Percentiles rank a stretch among this genome's conserved stretches.
phyloP scores from a whole-genome alignment of 2,797 vertebrate species.

The Triplophysa bombifrons region DNA sequence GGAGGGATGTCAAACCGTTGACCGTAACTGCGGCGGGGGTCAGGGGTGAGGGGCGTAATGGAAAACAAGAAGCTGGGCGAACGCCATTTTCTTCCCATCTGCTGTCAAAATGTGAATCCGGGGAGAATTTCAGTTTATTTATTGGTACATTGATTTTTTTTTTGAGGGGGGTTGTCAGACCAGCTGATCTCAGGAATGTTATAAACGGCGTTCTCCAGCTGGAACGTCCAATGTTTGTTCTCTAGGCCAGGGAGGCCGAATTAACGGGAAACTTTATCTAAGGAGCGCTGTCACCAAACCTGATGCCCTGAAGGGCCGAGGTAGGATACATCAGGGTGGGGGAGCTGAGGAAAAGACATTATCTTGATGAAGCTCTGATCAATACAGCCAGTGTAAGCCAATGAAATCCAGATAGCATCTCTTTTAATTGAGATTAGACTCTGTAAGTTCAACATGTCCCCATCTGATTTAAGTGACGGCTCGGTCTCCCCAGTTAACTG shows the following conservation, averaged over 20 bases:
- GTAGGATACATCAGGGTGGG: slow-evolving; percentile 21
- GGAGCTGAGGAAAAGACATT: slow-evolving; percentile 64
- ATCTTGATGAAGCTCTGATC: slow-evolving; percentile 76
- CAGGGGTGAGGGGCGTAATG: slow-evolving; percentile 4
- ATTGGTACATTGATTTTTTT: slow-evolving; percentile 16
- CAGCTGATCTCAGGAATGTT: slow-evolving; percentile 8
- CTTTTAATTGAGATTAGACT: slow-evolving; percentile 73
- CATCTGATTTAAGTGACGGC: slow-evolving; percentile 65
- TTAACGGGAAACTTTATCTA: slow-evolving; percentile 45
- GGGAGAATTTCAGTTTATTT: background rate
- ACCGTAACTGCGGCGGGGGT: slow-evolving; percentile 1
- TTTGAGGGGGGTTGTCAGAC: background rate
- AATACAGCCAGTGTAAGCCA: slow-evolving; percentile 65
- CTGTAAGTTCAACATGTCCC: slow-evolving; percentile 64
- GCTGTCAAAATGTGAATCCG: slow-evolving; percentile 13
- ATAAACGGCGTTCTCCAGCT: slow-evolving; percentile 3
- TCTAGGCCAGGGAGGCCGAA: slow-evolving; percentile 27
- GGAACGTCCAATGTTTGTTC: slow-evolving; percentile 9
- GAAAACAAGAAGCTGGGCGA: slow-evolving; percentile 42
- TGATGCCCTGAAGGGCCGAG: slow-evolving; percentile 8
- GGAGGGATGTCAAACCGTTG: slow-evolving; percentile 15
- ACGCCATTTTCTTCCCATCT: slow-evolving; percentile 45
- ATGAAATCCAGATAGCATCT: slow-evolving; percentile 67
- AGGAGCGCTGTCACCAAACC: slow-evolving; percentile 36
- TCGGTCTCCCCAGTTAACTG: slow-evolving; percentile 61